Base-by-base conservation (phyloP, 2,888 invertebrate genomes). In the Drosophila bunnanda region DNA sequence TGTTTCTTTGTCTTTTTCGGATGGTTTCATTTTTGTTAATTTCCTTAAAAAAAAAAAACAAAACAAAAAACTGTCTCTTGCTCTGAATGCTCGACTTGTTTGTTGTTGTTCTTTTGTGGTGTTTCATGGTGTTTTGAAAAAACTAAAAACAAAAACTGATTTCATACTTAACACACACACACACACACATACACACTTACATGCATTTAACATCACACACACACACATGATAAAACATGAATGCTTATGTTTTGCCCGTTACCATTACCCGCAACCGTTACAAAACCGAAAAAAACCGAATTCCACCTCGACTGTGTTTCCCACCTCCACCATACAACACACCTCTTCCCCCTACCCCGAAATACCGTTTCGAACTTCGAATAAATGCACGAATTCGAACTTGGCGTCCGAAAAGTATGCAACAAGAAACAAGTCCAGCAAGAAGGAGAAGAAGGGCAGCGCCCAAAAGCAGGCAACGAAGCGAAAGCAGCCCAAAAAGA, bases 81-180 rank as follows among this genome's bases (percentile, higher is more conserved):
- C 86, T 50, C 50, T 88, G 88, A 83, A 83, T 83, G 83, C 86
- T 88, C 86, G 88, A 88, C 86, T 83, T 88, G 83, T 83, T 83
- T 83, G 82, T 88, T 88, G 82, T 86, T 50, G 50, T 50, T 50
- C 50, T 50, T 50, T 83, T 88, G 83, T 83, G 83, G 83, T 88
- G 88, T 88, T 59, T 85, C 68, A 83, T 88, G 88, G 82, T 83
- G 86, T 82, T 78, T 64, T 83, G 64, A 76, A 64, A 62, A 77
- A 41, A 57, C 54, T 3, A n/a, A 58, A 46, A 52, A 66, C 52
- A 71, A 54, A 77, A 73, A 58, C 78, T 81, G 89, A 84, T 88
- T 84, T 80, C 58, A 86, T 88, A 83, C 78, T 78, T 70, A 25
- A 25, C 25, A 25, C 25, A 82, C 88, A 80, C 72, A 79, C 69